phyloP scores from a whole-genome alignment of 2,888 invertebrate genomes.

The Stenotaenia linearis region DNA sequence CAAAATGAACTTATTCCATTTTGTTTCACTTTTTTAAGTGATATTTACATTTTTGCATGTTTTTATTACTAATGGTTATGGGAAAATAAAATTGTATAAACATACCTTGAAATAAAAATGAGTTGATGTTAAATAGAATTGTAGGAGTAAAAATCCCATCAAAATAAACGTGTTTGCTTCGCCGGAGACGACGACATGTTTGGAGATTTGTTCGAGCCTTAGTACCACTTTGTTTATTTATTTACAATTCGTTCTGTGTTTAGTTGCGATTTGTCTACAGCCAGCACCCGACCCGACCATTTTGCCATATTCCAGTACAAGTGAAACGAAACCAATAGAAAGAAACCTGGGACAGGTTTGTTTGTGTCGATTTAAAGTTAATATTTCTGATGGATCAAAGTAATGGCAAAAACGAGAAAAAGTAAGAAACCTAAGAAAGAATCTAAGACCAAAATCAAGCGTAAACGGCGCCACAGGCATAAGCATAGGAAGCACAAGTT shows the following conservation, averaged over 20 bases:
- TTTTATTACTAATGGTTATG: too few species aligned
- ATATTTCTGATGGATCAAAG: background rate
- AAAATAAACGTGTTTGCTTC: too few species aligned
- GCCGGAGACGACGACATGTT: background rate
- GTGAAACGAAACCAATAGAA: background rate
- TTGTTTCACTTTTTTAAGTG: too few species aligned
- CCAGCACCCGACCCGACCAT: background rate
- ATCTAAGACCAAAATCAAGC: background rate
- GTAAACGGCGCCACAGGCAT: background rate
- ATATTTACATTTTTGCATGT: too few species aligned
- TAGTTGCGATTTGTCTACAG: background rate
- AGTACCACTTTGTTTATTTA: background rate
- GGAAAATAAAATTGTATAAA: too few species aligned
- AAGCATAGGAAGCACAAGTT: background rate
- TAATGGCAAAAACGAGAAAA: constrained; percentile 5
- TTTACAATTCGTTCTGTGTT: background rate
- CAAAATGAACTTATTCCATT: too few species aligned
- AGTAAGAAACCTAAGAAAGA: background rate
- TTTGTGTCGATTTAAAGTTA: background rate
- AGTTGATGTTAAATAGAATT: too few species aligned
- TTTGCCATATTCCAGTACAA: background rate
- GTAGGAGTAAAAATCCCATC: too few species aligned
- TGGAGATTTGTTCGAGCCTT: background rate
- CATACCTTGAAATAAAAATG: too few species aligned
- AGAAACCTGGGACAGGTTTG: constrained; percentile 5